Conservation (phyloP, 2,113 vertebrate genomes). For the Cichladusa arquata region DNA sequence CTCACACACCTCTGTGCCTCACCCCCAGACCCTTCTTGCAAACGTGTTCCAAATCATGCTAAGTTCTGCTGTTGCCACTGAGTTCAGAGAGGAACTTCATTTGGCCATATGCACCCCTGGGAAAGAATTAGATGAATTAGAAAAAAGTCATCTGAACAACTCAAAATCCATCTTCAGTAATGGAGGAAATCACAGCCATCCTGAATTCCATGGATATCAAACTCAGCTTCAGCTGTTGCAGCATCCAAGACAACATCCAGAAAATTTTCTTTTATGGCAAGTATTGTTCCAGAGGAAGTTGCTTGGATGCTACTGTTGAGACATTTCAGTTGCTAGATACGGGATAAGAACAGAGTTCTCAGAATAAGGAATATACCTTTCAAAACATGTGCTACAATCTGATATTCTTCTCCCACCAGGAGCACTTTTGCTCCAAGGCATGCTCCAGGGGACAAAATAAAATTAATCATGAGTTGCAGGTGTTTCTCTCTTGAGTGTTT, state of each 20-base stretch:
- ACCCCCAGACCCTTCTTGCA: background rate
- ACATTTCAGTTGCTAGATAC: background rate
- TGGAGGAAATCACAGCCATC: background rate
- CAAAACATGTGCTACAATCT: background rate
- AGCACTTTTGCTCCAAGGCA: background rate
- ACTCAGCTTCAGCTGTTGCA: background rate
- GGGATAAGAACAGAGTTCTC: background rate
- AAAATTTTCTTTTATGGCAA: background rate
- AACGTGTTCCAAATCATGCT: background rate
- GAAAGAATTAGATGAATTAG: background rate
- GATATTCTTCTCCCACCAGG: background rate
- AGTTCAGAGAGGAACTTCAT: background rate
- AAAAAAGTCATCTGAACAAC: background rate
- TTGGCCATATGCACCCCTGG: background rate
- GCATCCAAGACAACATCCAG: background rate
- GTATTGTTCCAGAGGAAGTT: background rate
- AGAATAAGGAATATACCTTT: background rate
- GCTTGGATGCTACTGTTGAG: background rate
- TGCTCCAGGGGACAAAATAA: background rate
- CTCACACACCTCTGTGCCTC: background rate
- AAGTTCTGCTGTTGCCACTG: background rate
- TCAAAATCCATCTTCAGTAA: background rate
- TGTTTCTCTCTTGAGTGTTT: background rate
- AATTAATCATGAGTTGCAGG: background rate
- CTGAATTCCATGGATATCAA: background rate